Evolutionary conservation across 2,113 vertebrate genomes (phyloP).

Genomic region (Takifugu flavidus): DNA sequence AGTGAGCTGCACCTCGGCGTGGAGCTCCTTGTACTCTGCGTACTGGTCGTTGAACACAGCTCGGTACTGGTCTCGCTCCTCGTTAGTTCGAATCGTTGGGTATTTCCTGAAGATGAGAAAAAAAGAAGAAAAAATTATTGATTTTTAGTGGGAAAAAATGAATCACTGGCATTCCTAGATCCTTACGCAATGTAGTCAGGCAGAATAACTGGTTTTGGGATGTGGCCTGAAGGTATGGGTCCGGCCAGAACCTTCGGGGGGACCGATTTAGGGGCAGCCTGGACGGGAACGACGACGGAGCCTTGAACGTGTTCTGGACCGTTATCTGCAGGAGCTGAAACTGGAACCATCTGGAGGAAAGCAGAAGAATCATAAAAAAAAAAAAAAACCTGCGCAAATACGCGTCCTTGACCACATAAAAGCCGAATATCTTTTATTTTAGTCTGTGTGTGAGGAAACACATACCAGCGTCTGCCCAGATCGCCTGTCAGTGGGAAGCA

Average conservation of each 20-base stretch:
- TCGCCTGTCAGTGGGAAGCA: neutral
- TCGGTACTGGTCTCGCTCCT: constrained; percentile 92
- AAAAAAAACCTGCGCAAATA: neutral
- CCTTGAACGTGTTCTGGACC: constrained; percentile 39
- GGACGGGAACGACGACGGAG: constrained; percentile 58
- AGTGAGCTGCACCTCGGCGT: constrained; percentile 82
- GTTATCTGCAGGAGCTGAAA: constrained; percentile 19
- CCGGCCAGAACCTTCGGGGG: constrained; percentile 82
- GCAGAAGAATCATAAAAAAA: neutral
- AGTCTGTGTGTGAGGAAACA: neutral
- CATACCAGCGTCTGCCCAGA: neutral
- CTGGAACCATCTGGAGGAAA: constrained; percentile 26
- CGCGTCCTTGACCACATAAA: neutral
- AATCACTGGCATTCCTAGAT: neutral
- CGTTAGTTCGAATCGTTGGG: constrained; percentile 81
- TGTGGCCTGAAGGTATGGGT: constrained; percentile 88
- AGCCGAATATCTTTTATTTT: no score
- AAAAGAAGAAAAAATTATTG: neutral
- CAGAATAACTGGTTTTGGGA: constrained; percentile 93
- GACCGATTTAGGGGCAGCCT: constrained; percentile 24
- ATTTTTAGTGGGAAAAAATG: no score
- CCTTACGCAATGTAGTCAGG: constrained; percentile 94
- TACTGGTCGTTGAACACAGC: constrained; percentile 98
- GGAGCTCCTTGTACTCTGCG: constrained; percentile 94
- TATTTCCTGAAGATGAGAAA: constrained; percentile 82